These are phyloP conservation scores for Gortyna flavago DNA, from an alignment of 2,888 invertebrate species.

Conservation along the genomic window DNA sequence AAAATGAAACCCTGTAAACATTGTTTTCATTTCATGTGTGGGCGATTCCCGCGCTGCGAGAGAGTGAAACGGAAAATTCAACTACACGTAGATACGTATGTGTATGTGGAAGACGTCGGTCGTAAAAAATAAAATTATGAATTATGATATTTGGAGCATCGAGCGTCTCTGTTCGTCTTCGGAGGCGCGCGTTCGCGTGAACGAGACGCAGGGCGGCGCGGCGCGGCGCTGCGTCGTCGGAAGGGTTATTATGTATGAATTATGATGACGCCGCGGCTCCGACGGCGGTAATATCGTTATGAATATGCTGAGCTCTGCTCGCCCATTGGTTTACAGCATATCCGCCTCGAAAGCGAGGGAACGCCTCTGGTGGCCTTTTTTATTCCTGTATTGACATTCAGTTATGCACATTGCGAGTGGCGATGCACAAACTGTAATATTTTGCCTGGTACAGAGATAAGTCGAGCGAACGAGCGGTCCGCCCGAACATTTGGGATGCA, in stretches of 20 bases:
- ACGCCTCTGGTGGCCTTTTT: constrained; percentile 89
- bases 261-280: constrained; percentile 89
- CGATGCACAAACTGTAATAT: constrained; percentile 90
- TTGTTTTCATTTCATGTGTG: constrained; percentile 58
- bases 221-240: constrained; percentile 82
- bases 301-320: constrained; percentile 88
- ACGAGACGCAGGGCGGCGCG: constrained; percentile 85
- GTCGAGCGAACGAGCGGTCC: constrained; percentile 84
- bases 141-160: constrained; percentile 86
- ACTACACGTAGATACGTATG: constrained; percentile 72
- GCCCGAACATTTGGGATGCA: constrained; percentile 89
- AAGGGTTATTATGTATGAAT: constrained; percentile 91
- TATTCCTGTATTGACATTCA: constrained; percentile 90
- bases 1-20: constrained; percentile 66
- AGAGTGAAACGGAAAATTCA: constrained; percentile 79
- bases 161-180: constrained; percentile 83
- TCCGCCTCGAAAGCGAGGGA: constrained; percentile 87
- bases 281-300: constrained; percentile 90
- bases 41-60: constrained; percentile 56
- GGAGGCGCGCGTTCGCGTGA: constrained; percentile 73
- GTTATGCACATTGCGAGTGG: constrained; percentile 89
- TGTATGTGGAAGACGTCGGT: constrained; percentile 68
- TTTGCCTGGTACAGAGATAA: constrained; percentile 87
- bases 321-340: constrained; percentile 89
- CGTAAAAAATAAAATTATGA: constrained; percentile 88